Evolutionary conservation across 2,113 vertebrate species (phyloP).

Genomic region (Pogonocichla stellata): DNA sequence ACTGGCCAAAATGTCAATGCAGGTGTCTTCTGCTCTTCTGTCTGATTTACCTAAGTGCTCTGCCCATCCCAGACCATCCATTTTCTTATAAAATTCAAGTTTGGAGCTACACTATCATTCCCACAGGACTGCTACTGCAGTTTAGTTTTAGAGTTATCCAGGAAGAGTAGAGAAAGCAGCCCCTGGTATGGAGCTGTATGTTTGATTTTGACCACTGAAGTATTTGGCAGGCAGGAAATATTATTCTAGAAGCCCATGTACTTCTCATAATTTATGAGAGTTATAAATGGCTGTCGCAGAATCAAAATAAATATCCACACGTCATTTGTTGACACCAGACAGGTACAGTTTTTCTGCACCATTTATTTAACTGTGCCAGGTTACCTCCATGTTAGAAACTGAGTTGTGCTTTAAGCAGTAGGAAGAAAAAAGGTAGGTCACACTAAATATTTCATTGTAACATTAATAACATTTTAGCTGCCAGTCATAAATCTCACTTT

Average conservation of each 20-base stretch:
- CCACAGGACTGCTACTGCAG: background rate
- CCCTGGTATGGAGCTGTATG: background rate
- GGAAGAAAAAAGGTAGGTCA: background rate
- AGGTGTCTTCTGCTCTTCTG: background rate
- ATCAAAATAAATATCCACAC: background rate
- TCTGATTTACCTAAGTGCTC: background rate
- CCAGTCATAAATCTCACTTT: background rate
- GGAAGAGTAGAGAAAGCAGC: background rate
- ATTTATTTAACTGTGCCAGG: background rate
- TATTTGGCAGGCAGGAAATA: background rate
- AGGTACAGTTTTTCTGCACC: background rate
- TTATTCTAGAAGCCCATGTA: rapidly evolving
- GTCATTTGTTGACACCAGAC: background rate
- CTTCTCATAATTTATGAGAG: background rate
- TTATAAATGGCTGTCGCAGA: background rate
- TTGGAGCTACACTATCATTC: background rate
- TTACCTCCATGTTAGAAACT: background rate
- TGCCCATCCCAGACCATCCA: background rate
- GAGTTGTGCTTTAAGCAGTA: background rate
- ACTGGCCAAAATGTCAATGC: background rate
- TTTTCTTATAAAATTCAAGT: background rate
- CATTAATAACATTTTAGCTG: background rate
- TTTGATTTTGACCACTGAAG: background rate
- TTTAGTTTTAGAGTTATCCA: background rate
- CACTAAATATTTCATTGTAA: background rate